phyloP scores from a whole-genome alignment of 2,888 invertebrate species.

The Operophtera brumata region DNA sequence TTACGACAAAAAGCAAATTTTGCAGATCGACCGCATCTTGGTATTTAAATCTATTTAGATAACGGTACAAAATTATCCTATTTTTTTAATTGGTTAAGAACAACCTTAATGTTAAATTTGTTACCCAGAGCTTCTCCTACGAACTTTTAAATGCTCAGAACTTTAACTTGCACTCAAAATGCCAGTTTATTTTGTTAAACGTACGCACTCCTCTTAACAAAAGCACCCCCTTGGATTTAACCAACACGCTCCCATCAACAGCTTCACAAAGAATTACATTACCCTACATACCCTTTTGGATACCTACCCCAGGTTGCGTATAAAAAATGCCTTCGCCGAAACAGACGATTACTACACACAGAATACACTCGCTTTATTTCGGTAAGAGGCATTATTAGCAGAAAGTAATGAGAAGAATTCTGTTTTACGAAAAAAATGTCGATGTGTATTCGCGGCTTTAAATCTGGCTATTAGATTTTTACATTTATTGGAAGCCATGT shows the following conservation, averaged over 20 bases:
- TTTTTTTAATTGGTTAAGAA: no score
- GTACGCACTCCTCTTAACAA: slow-evolving; percentile 9
- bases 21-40: no score
- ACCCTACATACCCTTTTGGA: slow-evolving; percentile 32
- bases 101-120: no score
- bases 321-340: slow-evolving; percentile 15
- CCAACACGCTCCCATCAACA: slow-evolving; percentile 47
- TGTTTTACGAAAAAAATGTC: background rate
- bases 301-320: slow-evolving; percentile 22
- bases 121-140: no score
- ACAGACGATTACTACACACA: slow-evolving; percentile 3
- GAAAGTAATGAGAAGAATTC: background rate
- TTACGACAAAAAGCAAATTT: no score
- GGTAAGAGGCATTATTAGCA: background rate
- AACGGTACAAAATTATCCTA: no score
- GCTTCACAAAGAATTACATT: slow-evolving; percentile 52
- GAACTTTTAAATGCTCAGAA: no score
- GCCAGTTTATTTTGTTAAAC: slow-evolving; percentile 5
- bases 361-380: background rate
- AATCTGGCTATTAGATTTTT: no score
- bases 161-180: background rate
- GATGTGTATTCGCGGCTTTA: background rate
- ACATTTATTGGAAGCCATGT: no score
- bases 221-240: slow-evolving; percentile 37
- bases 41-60: no score